Conservation (phyloP, 2,797 vertebrate species). For the Sebastes miniatus region DNA sequence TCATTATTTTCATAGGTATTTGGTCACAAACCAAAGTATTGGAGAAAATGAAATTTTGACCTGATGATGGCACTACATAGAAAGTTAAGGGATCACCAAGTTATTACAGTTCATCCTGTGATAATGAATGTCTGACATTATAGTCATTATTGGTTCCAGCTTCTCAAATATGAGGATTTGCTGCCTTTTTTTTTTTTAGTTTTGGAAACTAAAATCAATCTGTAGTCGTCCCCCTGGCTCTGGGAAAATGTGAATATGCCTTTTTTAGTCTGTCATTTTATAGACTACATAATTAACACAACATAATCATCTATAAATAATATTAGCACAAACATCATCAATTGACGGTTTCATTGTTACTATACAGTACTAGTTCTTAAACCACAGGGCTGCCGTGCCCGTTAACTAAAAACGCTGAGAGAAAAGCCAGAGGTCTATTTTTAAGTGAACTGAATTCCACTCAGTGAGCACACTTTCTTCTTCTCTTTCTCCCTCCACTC, state of each 20-base stretch:
- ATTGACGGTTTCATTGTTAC: background rate
- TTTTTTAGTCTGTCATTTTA: background rate
- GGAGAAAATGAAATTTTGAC: no score
- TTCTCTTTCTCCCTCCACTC: slow-evolving; percentile 41
- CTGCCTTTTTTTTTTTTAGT: no score
- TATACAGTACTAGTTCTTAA: background rate
- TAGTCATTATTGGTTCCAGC: background rate
- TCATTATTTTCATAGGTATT: no score
- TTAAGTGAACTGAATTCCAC: slow-evolving; percentile 74
- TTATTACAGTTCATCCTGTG: background rate
- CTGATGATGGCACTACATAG: background rate
- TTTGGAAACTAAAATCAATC: background rate
- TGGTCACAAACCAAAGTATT: background rate
- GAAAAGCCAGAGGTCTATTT: slow-evolving; percentile 61
- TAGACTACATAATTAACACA: background rate
- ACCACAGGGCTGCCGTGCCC: background rate
- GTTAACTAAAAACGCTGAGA: slow-evolving; percentile 8
- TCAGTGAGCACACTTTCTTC: slow-evolving; percentile 37
- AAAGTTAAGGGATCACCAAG: background rate
- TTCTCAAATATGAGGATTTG: background rate
- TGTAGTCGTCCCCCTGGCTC: background rate
- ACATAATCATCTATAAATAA: background rate
- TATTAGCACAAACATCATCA: background rate
- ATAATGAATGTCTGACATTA: background rate
- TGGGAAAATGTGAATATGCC: background rate